These are phyloP conservation scores for Hylyphantes graminicola DNA, from an alignment of 1,140 invertebrate species.

Conservation along the genomic window DNA sequence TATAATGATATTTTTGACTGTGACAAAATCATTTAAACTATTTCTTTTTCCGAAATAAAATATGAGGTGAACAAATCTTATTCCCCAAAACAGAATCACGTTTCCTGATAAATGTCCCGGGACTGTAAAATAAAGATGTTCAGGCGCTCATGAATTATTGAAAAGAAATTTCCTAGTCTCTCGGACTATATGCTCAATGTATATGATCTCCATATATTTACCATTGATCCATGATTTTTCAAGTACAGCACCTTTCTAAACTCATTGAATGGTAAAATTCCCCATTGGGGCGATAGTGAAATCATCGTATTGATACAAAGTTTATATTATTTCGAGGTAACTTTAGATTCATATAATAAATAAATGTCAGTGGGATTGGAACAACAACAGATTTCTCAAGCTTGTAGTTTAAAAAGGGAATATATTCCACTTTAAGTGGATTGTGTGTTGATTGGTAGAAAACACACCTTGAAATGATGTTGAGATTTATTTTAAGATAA, in stretches of 20 bases:
- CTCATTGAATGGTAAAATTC: constrained; percentile 30
- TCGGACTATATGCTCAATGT: constrained; percentile 27
- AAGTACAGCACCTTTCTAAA: constrained; percentile 19
- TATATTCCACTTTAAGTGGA: too few species aligned
- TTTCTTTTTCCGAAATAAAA: too few species aligned
- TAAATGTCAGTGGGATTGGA: background rate
- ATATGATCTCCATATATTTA: constrained; percentile 50
- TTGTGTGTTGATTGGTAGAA: too few species aligned
- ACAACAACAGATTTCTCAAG: too few species aligned
- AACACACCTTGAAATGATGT: too few species aligned
- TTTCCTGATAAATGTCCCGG: too few species aligned
- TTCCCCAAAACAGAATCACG: background rate
- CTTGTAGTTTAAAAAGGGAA: too few species aligned
- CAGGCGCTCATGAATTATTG: constrained; percentile 42
- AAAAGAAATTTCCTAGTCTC: constrained; percentile 38
- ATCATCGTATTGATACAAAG: constrained; percentile 18
- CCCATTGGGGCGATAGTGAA: constrained; percentile 1
- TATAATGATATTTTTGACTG: too few species aligned
- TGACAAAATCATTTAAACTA: too few species aligned
- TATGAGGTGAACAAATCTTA: too few species aligned
- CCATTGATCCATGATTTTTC: constrained; percentile 39
- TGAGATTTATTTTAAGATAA: too few species aligned
- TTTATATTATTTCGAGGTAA: constrained; percentile 43
- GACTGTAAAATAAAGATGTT: too few species aligned
- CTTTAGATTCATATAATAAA: constrained; percentile 23